These are phyloP conservation scores for Anorthoa munda DNA, from an alignment of 2,888 invertebrate genomes.

Conservation along the genomic window DNA sequence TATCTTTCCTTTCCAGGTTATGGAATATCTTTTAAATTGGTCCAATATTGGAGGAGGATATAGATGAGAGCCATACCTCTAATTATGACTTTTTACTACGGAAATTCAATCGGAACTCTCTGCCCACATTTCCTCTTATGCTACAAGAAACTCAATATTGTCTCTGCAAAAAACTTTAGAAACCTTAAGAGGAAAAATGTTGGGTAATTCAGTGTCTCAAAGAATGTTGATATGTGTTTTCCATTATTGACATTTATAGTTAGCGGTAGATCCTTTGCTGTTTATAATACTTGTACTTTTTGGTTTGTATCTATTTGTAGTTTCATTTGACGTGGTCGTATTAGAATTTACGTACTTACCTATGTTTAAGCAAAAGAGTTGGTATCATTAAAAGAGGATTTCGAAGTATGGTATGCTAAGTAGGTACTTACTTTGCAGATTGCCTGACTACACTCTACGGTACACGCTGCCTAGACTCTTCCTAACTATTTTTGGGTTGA, in stretches of 20 bases:
- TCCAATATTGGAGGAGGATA: no score
- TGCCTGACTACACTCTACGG: background rate
- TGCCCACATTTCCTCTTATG: no score
- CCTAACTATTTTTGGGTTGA: no score
- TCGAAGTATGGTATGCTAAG: background rate
- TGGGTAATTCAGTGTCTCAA: background rate
- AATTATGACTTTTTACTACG: no score
- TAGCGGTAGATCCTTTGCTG: slow-evolving; percentile 15
- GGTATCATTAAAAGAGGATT: background rate
- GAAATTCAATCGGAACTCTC: no score
- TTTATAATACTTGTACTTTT: background rate
- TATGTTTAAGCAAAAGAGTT: background rate
- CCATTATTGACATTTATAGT: slow-evolving; percentile 26
- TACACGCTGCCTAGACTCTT: no score
- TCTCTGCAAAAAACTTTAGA: background rate
- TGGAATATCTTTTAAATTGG: no score
- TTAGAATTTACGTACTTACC: slow-evolving; percentile 13
- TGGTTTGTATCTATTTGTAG: slow-evolving; percentile 24
- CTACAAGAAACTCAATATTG: background rate
- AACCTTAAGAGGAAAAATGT: slow-evolving; percentile 7
- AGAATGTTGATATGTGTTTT: slow-evolving; percentile 1
- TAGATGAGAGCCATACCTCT: no score
- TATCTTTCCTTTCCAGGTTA: no score
- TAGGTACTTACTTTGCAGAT: background rate
- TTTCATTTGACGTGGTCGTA: slow-evolving; percentile 15